Conservation (phyloP, 2,113 vertebrate species). For the Osmerus mordax region DNA sequence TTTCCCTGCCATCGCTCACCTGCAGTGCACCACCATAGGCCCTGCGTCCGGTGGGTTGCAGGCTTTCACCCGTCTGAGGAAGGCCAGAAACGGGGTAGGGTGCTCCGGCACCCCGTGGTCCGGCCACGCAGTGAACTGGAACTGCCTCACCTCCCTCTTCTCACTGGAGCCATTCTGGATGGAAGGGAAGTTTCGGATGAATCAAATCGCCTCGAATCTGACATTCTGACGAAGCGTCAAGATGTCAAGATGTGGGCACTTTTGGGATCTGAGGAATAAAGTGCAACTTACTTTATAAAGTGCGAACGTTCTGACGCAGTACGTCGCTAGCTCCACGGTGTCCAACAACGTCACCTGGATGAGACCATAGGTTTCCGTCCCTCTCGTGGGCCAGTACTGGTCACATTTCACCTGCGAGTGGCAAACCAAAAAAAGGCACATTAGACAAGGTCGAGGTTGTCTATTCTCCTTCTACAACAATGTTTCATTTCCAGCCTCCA, state of each 20-base stretch:
- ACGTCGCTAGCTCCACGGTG: conserved; percentile 94
- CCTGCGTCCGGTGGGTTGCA: conserved; percentile 97
- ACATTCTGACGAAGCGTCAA: neutral
- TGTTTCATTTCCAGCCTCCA: neutral
- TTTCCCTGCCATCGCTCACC: conserved; percentile 68
- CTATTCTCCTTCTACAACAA: neutral
- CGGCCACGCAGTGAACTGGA: conserved; percentile 99
- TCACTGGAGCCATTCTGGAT: conserved; percentile 93
- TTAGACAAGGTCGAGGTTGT: neutral
- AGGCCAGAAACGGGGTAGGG: conserved; percentile 95
- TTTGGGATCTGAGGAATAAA: neutral
- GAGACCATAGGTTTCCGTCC: conserved; percentile 91
- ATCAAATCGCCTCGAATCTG: neutral
- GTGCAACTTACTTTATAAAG: conserved; percentile 88
- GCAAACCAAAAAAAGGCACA: conserved; percentile 7
- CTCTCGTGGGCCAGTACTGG: conserved; percentile 97
- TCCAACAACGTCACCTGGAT: conserved; percentile 94
- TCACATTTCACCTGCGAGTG: conserved; percentile 93
- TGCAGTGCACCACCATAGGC: conserved; percentile 99
- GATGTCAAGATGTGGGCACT: too few relatives aligned
- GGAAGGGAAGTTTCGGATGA: neutral
- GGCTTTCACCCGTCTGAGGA: conserved; percentile 92
- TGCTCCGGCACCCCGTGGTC: conserved; percentile 98
- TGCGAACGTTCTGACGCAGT: conserved; percentile 95
- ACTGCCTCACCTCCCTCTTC: conserved; percentile 96